Base-by-base conservation (phyloP, 92 coral and sea anemone genomes). In the Porites cylindrica region DNA sequence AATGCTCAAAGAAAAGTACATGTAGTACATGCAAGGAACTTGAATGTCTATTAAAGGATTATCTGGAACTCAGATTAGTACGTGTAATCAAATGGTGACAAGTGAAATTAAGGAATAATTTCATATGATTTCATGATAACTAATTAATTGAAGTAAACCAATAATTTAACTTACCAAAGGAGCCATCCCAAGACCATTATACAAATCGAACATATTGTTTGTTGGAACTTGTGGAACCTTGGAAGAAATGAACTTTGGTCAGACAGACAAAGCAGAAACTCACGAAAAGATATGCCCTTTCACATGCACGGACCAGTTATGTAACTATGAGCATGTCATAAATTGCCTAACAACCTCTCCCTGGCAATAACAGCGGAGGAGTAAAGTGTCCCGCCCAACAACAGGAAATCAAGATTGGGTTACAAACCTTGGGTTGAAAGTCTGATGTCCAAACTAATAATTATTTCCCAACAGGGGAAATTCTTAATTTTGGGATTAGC, bases 151-250 rank as follows among this genome's bases (percentile, higher is more conserved):
- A 38, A 38, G 47, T 0, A 38, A 38, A 38, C 4, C 47, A 38
- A 23, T 6, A 2, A 13, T 7, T n/a, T 17, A 0, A 72, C 98
- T 82, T 59, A 95, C 99, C 96, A 90, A 75, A 0, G 96, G 93
- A 1, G 93, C 76, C 66, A 95, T 86, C 51, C 87, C 92, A 0
- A 92, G 76, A 6, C 95, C 96, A 72, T 89, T 88, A 77, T 96
- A 96, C 85, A 96, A 78, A 67, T 96, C 99, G 70, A 94, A 92
- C 91, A 96, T 87, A 66, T 94, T 96, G 67, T 89, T 90, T 69
- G 95, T 72, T 6, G 98, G 89, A 54, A 92, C 91, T 91, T 92
- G 86, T 51, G 88, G 90, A 75, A 76, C 50, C 72, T 80, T 29
- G 13, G 38, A 58, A 26, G 14, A 24, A 76, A 82, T 51, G 13